Percentiles rank a stretch among this genome's conserved stretches.
These are phyloP conservation scores for Epizoanthus fatuus DNA, from an alignment of 92 coral and sea anemone species.

Conservation along the genomic window DNA sequence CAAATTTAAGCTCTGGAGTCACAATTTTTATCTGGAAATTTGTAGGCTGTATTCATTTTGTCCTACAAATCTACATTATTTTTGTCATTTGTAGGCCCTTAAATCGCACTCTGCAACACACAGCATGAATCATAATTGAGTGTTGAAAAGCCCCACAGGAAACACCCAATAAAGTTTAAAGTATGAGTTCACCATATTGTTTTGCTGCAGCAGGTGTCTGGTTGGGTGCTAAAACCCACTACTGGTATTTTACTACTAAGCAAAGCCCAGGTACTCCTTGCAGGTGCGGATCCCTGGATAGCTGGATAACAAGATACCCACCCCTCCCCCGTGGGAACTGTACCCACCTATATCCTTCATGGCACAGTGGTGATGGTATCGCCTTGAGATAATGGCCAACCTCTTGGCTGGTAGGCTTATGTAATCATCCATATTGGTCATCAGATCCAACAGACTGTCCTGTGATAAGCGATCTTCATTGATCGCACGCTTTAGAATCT, in stretches of 20 bases:
- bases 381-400: slow-evolving; percentile 81
- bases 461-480: slow-evolving; percentile 83
- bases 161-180: too few relatives aligned
- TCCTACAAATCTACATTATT: too few relatives aligned
- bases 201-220: neutral
- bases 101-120: too few relatives aligned
- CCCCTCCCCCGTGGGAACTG: neutral
- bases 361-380: slow-evolving; percentile 92
- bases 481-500: slow-evolving; percentile 94
- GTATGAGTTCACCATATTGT: neutral
- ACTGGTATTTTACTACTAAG: too few relatives aligned
- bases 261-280: neutral
- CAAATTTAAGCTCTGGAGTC: too few relatives aligned
- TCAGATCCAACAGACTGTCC: slow-evolving; percentile 65
- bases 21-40: too few relatives aligned
- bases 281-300: too few relatives aligned
- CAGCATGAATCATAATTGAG: too few relatives aligned
- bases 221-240: neutral
- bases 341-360: slow-evolving; percentile 95
- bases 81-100: too few relatives aligned
- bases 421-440: slow-evolving; percentile 84
- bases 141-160: too few relatives aligned
- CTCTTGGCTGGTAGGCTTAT: slow-evolving; percentile 92
- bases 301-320: neutral
- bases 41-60: too few relatives aligned